Conservation (phyloP, 1,140 invertebrate genomes). For the Cardiocondyla obscurior region DNA sequence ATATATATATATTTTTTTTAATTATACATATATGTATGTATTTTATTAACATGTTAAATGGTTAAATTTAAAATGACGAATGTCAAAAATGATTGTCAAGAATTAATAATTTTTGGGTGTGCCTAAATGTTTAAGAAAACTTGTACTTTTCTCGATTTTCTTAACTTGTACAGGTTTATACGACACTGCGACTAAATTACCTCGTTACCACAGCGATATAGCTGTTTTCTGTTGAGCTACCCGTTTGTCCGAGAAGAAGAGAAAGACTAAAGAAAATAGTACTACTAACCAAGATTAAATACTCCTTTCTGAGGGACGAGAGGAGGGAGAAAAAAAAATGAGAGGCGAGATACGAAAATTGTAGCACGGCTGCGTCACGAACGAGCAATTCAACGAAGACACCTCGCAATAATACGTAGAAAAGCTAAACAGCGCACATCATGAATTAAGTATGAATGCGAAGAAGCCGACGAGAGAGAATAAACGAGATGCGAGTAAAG, state of each 20-base stretch:
- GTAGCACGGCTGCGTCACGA: not conserved
- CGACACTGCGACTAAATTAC: slow-evolving; percentile 59
- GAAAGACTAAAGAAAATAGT: slow-evolving; percentile 1
- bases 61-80: not conserved
- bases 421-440: slow-evolving; percentile 9
- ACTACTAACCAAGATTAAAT: slow-evolving; percentile 39
- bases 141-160: not conserved
- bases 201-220: slow-evolving; percentile 48
- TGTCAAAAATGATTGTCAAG: not conserved
- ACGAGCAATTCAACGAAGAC: slow-evolving; percentile 16
- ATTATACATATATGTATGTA: no score
- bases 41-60: no score
- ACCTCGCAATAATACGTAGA: not conserved
- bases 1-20: no score
- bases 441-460: slow-evolving; percentile 7
- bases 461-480: not conserved
- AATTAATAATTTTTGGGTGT: not conserved
- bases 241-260: not conserved
- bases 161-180: slow-evolving; percentile 28
- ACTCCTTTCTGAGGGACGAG: not conserved
- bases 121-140: not conserved
- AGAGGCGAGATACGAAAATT: not conserved
- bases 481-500: not conserved
- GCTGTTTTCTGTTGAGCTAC: slow-evolving; percentile 16
- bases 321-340: no score